Evolutionary conservation across 53 echinoderm and acorn worm species (phyloP).

Genomic region (Stichopus horrens): DNA sequence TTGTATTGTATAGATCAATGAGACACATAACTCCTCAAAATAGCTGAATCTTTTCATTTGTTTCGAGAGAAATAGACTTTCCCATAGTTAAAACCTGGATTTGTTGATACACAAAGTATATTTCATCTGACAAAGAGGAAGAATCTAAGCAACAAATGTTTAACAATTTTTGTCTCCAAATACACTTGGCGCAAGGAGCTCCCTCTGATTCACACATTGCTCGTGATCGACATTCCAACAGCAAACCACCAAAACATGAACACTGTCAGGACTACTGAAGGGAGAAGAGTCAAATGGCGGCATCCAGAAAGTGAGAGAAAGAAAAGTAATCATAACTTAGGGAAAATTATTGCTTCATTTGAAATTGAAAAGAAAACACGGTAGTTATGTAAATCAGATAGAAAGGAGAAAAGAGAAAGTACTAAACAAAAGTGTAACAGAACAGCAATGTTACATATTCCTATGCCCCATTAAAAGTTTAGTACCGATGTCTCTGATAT

Average conservation of each 20-base stretch:
- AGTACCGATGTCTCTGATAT: neutral
- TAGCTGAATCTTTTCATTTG: neutral
- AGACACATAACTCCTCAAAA: neutral
- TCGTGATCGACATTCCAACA: too few species aligned
- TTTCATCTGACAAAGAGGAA: too few species aligned
- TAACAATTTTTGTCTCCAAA: too few species aligned
- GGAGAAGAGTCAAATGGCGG: too few species aligned
- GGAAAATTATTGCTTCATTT: slow-evolving; percentile 3
- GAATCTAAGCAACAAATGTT: too few species aligned
- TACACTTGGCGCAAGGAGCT: too few species aligned
- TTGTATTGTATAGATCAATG: slow-evolving; percentile 10
- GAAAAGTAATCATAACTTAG: neutral
- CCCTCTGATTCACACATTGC: too few species aligned
- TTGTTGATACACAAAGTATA: too few species aligned
- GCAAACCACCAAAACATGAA: too few species aligned
- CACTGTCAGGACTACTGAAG: too few species aligned
- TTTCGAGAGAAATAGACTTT: neutral
- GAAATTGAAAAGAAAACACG: neutral
- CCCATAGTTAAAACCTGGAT: neutral
- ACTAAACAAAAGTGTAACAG: neutral
- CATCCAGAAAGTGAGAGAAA: too few species aligned
- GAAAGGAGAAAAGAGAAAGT: neutral
- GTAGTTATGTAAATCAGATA: neutral
- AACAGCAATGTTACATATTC: neutral
- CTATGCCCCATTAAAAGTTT: neutral